Evolutionary conservation across 2,797 vertebrate species (phyloP).

Genomic region (Protonibea diacanthus): DNA sequence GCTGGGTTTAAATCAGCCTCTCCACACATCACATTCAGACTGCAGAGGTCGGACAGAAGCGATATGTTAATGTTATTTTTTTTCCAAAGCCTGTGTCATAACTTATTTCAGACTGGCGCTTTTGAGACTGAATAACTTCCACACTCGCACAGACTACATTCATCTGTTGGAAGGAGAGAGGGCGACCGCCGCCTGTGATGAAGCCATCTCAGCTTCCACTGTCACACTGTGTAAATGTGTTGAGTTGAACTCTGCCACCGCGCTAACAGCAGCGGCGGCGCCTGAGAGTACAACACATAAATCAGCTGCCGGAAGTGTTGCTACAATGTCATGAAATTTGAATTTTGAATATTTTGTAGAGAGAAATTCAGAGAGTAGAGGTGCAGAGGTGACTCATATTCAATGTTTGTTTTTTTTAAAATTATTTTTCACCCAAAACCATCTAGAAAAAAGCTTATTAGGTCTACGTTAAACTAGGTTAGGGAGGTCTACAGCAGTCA

Average conservation of each 20-base stretch:
- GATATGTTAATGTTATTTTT: constrained; percentile 4
- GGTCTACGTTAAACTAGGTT: neutral
- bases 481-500: neutral
- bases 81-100: neutral
- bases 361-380: neutral
- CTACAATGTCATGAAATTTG: neutral
- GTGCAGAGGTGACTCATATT: neutral
- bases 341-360: neutral
- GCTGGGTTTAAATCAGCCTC: constrained; percentile 16
- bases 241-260: neutral
- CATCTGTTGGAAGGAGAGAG: neutral
- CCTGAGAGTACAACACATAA: neutral
- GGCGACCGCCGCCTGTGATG: neutral
- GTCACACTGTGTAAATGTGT: constrained; percentile 8
- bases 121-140: constrained; percentile 8
- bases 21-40: neutral
- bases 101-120: constrained; percentile 3
- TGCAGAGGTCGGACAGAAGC: neutral
- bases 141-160: neutral
- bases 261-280: neutral
- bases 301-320: neutral
- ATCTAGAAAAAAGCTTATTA: neutral
- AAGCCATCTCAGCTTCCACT: constrained; percentile 6
- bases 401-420: neutral
- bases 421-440: neutral